A percentile compares a stretch with the other conserved stretches of the same genome.
phyloP scores from a whole-genome alignment of 2,888 invertebrate genomes.

The Pogonocherus hispidulus region DNA sequence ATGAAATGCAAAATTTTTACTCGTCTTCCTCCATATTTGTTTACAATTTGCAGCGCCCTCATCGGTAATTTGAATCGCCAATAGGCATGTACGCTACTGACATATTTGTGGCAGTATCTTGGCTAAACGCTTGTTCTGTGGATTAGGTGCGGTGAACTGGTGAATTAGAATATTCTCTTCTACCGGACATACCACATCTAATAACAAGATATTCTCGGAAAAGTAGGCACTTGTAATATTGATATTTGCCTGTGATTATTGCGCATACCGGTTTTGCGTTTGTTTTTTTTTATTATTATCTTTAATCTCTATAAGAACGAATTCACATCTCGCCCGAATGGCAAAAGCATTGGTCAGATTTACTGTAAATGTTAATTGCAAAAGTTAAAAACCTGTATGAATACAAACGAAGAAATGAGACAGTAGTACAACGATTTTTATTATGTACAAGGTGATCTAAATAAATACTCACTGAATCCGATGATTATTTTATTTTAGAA shows the following conservation, averaged over 20 bases:
- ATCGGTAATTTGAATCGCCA: no score
- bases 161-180: constrained; percentile 7
- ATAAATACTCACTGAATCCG: no score
- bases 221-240: not conserved
- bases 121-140: not conserved
- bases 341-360: not conserved
- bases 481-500: no score
- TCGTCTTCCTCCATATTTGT: no score
- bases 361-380: not conserved
- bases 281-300: not conserved
- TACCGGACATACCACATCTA: constrained; percentile 16
- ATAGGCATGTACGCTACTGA: not conserved
- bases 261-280: not conserved
- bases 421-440: not conserved
- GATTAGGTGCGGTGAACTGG: not conserved
- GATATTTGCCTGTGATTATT: not conserved
- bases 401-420: not conserved
- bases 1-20: no score
- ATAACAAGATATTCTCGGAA: not conserved
- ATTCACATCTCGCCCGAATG: not conserved
- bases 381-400: not conserved
- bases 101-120: not conserved
- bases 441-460: no score
- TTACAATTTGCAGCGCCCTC: no score
- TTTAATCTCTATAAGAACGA: not conserved